These are phyloP conservation scores for Aurelia aurita DNA, from an alignment of 30 jellyfish, hydroid and myxozoan genomes.

Conservation along the genomic window DNA sequence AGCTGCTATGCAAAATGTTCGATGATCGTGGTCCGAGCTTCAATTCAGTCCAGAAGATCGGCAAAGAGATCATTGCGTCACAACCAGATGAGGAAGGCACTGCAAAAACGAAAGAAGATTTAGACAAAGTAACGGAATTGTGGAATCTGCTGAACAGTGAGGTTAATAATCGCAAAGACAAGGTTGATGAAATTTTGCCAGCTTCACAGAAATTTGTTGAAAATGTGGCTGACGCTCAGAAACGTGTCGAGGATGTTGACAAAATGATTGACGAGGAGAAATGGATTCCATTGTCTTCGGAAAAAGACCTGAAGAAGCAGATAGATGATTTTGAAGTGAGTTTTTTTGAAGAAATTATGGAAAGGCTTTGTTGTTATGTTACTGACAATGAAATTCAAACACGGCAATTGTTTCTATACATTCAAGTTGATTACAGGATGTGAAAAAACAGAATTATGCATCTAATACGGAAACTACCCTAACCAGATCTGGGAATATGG, in stretches of 20 bases:
- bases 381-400: too few relatives aligned
- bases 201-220: constrained; percentile 73
- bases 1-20: constrained; percentile 87
- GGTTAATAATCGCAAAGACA: constrained; percentile 72
- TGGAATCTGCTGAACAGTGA: constrained; percentile 73
- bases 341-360: too few relatives aligned
- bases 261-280: constrained; percentile 63
- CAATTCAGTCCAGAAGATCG: constrained; percentile 79
- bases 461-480: too few relatives aligned
- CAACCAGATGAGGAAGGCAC: constrained; percentile 85
- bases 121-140: constrained; percentile 68
- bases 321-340: constrained; percentile 53
- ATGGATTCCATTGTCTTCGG: constrained; percentile 70
- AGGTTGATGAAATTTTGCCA: constrained; percentile 83
- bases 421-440: too few relatives aligned
- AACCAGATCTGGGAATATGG: too few relatives aligned
- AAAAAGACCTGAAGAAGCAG: constrained; percentile 69
- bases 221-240: constrained; percentile 53
- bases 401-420: too few relatives aligned
- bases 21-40: constrained; percentile 91
- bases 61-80: constrained; percentile 76
- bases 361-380: too few relatives aligned
- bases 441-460: too few relatives aligned
- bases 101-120: constrained; percentile 61
- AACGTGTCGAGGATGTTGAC: constrained; percentile 61